These are phyloP conservation scores for Vanessa tameamea DNA, from an alignment of 1,140 invertebrate genomes.

Conservation along the genomic window DNA sequence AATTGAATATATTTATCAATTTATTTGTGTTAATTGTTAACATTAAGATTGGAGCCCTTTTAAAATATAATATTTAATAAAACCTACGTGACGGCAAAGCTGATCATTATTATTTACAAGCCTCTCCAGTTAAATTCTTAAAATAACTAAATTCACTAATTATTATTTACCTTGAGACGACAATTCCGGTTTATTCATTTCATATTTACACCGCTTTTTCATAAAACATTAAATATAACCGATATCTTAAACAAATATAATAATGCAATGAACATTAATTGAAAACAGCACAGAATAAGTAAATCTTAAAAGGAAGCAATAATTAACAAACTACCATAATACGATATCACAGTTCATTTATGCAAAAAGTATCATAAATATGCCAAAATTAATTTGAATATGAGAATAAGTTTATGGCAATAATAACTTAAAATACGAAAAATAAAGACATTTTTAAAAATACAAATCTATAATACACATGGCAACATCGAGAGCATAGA, in stretches of 20 bases:
- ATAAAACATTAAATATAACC: slow-evolving; percentile 43
- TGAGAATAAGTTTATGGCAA: slow-evolving; percentile 58
- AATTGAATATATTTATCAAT: neutral
- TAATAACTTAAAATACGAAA: slow-evolving; percentile 47
- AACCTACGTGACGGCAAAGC: slow-evolving; percentile 27
- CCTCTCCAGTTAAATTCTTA: slow-evolving; percentile 49
- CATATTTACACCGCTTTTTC: slow-evolving; percentile 58
- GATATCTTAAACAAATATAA: slow-evolving; percentile 52
- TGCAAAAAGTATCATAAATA: slow-evolving; percentile 66
- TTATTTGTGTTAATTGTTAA: neutral
- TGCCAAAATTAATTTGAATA: slow-evolving; percentile 47
- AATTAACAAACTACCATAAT: slow-evolving; percentile 76
- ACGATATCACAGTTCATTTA: slow-evolving; percentile 80
- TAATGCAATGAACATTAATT: slow-evolving; percentile 42
- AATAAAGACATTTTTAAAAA: slow-evolving; percentile 32
- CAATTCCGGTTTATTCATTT: slow-evolving; percentile 71
- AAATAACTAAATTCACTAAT: slow-evolving; percentile 30
- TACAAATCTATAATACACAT: slow-evolving; percentile 38
- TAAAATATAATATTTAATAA: slow-evolving; percentile 24
- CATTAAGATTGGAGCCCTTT: slow-evolving; percentile 17
- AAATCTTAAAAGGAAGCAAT: slow-evolving; percentile 70
- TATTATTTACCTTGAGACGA: slow-evolving; percentile 45
- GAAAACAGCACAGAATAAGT: slow-evolving; percentile 59
- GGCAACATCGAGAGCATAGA: slow-evolving; percentile 36
- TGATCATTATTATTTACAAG: slow-evolving; percentile 64